phyloP scores from a whole-genome alignment of 2,113 vertebrate species.

The Psettodes erumei region DNA sequence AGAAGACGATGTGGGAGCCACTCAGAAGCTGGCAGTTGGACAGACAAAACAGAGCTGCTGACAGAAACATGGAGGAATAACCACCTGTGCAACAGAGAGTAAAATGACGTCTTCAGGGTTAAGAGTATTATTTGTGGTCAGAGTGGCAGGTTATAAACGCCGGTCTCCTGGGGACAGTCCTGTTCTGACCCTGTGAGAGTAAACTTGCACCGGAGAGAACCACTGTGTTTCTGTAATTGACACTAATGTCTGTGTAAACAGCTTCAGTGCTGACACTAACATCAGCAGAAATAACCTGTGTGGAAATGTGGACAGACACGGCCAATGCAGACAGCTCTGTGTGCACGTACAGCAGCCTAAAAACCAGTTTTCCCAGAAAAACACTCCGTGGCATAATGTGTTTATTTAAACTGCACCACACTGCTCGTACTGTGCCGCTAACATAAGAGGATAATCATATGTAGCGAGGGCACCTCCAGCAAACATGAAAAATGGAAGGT shows the following conservation, averaged over 20 bases:
- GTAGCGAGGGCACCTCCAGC: neutral
- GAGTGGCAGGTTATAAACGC: constrained; percentile 36
- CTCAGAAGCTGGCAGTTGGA: constrained; percentile 2
- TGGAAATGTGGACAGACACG: constrained; percentile 35
- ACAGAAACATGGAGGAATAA: neutral
- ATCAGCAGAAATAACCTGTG: constrained; percentile 54
- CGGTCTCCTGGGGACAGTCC: constrained; percentile 35
- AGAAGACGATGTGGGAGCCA: constrained; percentile 1
- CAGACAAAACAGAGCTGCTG: neutral
- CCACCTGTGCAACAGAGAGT: constrained; percentile 12
- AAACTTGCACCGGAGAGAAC: constrained; percentile 39
- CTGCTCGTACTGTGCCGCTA: neutral
- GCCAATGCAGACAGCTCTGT: constrained; percentile 13
- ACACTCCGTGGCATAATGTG: neutral
- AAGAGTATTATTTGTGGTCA: constrained; percentile 33
- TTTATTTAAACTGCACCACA: constrained; percentile 17
- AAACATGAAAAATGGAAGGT: neutral
- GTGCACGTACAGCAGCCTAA: neutral
- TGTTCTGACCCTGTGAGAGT: constrained; percentile 38
- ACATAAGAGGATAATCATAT: constrained; percentile 20
- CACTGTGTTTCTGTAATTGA: constrained; percentile 66
- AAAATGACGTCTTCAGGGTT: constrained; percentile 1
- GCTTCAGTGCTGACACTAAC: constrained; percentile 47
- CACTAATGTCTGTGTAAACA: constrained; percentile 75
- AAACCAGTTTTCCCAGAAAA: neutral